These are phyloP conservation scores for Metallyticus violacea DNA, from an alignment of 2,888 invertebrate species.

Conservation along the genomic window DNA sequence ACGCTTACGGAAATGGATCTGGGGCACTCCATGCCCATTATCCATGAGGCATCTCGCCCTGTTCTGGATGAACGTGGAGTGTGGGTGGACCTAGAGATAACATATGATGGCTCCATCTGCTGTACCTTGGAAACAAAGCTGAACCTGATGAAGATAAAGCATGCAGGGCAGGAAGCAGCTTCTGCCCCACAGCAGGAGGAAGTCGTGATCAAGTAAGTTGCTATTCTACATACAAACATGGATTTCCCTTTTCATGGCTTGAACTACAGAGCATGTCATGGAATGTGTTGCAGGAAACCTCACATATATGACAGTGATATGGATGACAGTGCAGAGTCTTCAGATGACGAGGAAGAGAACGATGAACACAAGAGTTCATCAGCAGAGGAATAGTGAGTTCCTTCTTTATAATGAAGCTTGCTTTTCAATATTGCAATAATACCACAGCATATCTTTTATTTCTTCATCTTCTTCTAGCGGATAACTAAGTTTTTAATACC, in stretches of 20 bases:
- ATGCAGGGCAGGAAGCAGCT: constrained; percentile 4
- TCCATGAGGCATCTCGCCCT: constrained; percentile 63
- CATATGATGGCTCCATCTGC: constrained; percentile 73
- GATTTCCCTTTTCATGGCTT: not conserved
- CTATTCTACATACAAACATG: no score
- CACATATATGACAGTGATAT: constrained; percentile 73
- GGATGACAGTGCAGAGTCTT: constrained; percentile 78
- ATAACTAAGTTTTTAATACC: no score
- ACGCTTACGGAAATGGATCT: constrained; percentile 71
- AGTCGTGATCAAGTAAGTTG: no score
- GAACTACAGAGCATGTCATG: not conserved
- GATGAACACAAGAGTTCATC: constrained; percentile 47
- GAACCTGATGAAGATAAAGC: constrained; percentile 69
- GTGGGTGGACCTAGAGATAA: constrained; percentile 83
- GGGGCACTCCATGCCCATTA: constrained; percentile 64
- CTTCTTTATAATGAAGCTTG: no score
- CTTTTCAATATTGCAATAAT: not conserved
- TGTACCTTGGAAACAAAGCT: constrained; percentile 86
- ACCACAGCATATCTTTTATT: no score
- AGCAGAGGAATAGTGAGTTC: constrained; percentile 41
- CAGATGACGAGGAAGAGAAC: constrained; percentile 62
- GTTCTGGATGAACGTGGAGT: constrained; percentile 76
- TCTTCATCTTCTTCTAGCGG: no score
- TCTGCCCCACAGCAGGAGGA: no score
- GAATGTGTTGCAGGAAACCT: constrained; percentile 42